Conservation (phyloP, 30 jellyfish, hydroid and myxozoan species). For the Cassiopea andromeda region DNA sequence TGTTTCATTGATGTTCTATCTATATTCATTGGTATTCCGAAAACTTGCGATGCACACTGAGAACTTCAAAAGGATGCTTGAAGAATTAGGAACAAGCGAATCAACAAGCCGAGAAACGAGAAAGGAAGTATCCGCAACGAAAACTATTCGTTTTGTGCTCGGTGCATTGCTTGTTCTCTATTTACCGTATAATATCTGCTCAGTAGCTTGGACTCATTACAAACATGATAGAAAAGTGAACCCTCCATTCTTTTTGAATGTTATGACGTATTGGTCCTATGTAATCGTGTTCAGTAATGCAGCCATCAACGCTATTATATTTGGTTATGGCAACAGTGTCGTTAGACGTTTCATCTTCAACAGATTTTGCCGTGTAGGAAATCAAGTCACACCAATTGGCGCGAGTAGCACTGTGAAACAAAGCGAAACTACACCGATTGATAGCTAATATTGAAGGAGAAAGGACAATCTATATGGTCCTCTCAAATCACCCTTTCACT, state of each 20-base stretch:
- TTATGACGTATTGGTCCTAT: not conserved
- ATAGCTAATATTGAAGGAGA: not conserved
- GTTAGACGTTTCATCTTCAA: slow-evolving; percentile 17
- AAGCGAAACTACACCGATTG: not conserved
- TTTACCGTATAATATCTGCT: slow-evolving; percentile 33
- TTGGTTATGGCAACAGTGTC: slow-evolving; percentile 42
- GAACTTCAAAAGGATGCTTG: not conserved
- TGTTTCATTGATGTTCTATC: slow-evolving; percentile 4
- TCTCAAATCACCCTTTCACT: not conserved
- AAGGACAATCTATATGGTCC: not conserved
- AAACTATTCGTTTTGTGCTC: slow-evolving; percentile 47
- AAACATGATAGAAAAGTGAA: not conserved
- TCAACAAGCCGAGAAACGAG: slow-evolving; percentile 26
- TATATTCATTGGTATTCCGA: slow-evolving; percentile 22
- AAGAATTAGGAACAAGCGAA: not conserved
- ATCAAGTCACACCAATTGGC: not conserved
- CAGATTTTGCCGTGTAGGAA: not conserved
- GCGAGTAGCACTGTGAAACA: not conserved
- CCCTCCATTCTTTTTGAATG: slow-evolving; percentile 9
- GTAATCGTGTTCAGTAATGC: slow-evolving; percentile 36
- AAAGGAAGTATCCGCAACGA: slow-evolving; percentile 57
- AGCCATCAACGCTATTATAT: slow-evolving; percentile 36
- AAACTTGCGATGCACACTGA: slow-evolving; percentile 10
- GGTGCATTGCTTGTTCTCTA: slow-evolving; percentile 34
- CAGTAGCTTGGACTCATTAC: slow-evolving; percentile 23